Base-by-base conservation (phyloP, 2,888 invertebrate genomes). In the Drosophila mettleri region DNA sequence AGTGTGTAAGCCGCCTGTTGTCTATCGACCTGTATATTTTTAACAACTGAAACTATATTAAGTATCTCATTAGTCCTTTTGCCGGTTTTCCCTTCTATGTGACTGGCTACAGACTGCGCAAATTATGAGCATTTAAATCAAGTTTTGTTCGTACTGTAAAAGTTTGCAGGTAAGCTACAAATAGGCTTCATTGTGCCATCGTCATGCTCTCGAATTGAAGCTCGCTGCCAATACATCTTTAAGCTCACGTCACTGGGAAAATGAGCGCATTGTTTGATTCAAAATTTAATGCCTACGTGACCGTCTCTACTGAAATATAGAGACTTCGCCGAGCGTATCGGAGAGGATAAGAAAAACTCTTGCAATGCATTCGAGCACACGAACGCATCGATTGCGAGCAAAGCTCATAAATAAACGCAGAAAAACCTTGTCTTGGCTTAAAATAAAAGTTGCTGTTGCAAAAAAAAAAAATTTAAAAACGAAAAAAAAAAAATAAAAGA, bases 281-380 rank as follows among this genome's bases (percentile, higher is more conserved):
- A 63, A 72, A 83, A 83, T 83, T 53, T 76, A 79, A 79, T 69
- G 83, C 78, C 72, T 76, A 80, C 78, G 78, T 79, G 78, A 83
- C 73, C 80, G 73, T 72, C 66, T 68, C 22, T n/a, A 9, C 49
- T 49, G 49, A 49, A 22, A 49, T 83, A 64, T 76, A 55, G 57
- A 62, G 58, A 34, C 31, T 36, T 36, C 36, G 18, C 36, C 22
- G 38, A 34, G 39, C 34, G 22, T 31, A 38, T 60, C 73, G 58
- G 33, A 7, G 14, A 10, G 34, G 7, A 16, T 27, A 29, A 31
- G 18, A 70, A 62, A 67, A 63, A 71, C 57, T 67, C 64, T 64
- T 75, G 80, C 72, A 63, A 52, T 60, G 59, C 31, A 63, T 79
- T 68, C 54, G 49, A 49, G 38, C 53, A 67, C 24, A 66, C 51